Conservation (phyloP, 2,888 invertebrate species). For the Parochlus steinenii region DNA sequence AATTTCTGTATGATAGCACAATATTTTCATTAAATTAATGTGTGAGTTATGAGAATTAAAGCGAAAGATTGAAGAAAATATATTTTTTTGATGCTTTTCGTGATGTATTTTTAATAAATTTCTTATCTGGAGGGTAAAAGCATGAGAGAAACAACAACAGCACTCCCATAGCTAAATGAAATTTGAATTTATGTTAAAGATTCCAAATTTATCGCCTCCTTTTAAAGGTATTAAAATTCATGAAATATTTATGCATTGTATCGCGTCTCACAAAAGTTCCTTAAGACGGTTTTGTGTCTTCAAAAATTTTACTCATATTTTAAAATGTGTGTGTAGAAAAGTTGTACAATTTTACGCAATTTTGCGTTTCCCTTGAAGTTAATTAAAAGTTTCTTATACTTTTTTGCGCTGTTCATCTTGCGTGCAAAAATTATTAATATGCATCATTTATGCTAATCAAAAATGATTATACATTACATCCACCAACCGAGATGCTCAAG, state of each 20-base stretch:
- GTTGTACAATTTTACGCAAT: slow-evolving; percentile 1
- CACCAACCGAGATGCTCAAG: too few species aligned
- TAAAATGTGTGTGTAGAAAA: slow-evolving; percentile 1
- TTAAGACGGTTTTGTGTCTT: slow-evolving; percentile 2
- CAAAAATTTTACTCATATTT: slow-evolving; percentile 6
- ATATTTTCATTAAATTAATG: too few species aligned
- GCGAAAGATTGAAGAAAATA: too few species aligned
- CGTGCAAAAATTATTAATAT: slow-evolving; percentile 11
- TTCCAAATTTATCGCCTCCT: slow-evolving; percentile 7
- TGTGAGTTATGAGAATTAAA: too few species aligned
- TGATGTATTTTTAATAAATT: too few species aligned
- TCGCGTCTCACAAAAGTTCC: neutral
- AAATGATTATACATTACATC: too few species aligned
- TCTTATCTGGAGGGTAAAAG: too few species aligned
- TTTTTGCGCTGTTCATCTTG: slow-evolving; percentile 7
- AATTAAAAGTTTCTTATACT: slow-evolving; percentile 9
- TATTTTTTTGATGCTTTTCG: too few species aligned
- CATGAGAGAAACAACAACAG: too few species aligned
- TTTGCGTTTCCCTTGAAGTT: slow-evolving; percentile 6
- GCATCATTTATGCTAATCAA: slow-evolving; percentile 10
- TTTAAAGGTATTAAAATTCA: slow-evolving; percentile 8
- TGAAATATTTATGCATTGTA: slow-evolving; percentile 5
- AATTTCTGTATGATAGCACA: too few species aligned
- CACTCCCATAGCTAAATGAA: too few species aligned
- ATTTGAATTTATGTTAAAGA: slow-evolving; percentile 7